Evolutionary conservation across 2,797 vertebrate genomes (phyloP).

Genomic region (Cyclura pinguis): DNA sequence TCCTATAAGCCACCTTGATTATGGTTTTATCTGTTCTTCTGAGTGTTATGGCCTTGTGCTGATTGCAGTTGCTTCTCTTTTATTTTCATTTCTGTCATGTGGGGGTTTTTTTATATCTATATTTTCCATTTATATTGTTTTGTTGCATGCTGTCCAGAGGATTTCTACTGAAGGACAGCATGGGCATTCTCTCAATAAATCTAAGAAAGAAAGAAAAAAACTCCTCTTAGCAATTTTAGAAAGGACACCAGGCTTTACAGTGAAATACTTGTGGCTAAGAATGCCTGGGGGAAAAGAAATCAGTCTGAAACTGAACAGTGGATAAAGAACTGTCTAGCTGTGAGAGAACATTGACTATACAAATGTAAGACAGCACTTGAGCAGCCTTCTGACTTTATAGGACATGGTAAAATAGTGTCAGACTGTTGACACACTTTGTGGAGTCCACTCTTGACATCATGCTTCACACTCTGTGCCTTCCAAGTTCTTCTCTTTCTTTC

Average conservation of each 20-base stretch:
- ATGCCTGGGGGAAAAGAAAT: background rate
- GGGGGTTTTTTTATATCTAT: background rate
- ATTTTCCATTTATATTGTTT: background rate
- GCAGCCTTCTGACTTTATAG: background rate
- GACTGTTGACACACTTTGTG: background rate
- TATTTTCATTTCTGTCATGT: background rate
- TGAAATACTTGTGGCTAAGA: background rate
- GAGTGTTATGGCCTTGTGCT: background rate
- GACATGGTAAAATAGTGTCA: background rate
- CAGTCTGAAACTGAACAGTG: background rate
- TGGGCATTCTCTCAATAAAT: background rate
- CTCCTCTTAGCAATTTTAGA: background rate
- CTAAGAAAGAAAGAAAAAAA: slow-evolving; percentile 7
- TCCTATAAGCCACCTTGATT: background rate
- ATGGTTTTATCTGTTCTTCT: background rate
- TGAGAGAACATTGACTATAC: background rate
- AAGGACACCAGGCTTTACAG: background rate
- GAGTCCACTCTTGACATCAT: background rate
- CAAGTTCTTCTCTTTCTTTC: background rate
- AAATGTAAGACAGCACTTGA: background rate
- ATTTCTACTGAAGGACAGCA: background rate
- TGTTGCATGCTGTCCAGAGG: background rate
- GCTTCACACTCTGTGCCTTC: background rate
- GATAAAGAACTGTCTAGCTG: background rate
- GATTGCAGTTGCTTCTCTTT: background rate